These are phyloP conservation scores for Entelurus aequoreus DNA, from an alignment of 2,113 vertebrate species.

Conservation along the genomic window DNA sequence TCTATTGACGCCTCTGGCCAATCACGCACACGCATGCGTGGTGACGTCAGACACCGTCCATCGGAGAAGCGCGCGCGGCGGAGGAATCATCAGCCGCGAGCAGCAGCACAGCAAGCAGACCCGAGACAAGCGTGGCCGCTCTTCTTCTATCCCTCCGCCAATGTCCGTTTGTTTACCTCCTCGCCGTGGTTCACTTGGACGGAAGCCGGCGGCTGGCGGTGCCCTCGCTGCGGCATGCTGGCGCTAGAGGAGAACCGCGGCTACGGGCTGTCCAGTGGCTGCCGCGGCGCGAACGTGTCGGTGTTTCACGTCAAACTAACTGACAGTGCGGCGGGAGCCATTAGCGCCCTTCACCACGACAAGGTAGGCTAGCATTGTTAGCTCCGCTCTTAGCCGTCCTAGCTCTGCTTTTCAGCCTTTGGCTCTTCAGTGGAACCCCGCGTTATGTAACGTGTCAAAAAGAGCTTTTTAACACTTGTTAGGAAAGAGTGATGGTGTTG, in stretches of 20 bases:
- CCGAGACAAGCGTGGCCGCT: no score
- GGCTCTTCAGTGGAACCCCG: no score
- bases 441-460: no score
- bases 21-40: constrained; percentile 31
- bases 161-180: constrained; percentile 19
- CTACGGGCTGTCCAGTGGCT: constrained; percentile 82
- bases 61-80: constrained; percentile 62
- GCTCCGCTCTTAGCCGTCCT: background rate
- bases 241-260: constrained; percentile 78
- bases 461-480: constrained; percentile 1
- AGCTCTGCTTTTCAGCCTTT: no score
- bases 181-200: background rate
- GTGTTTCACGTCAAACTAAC: constrained; percentile 90
- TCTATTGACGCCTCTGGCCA: constrained; percentile 54
- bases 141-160: background rate
- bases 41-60: constrained; percentile 53
- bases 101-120: background rate
- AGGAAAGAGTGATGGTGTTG: constrained; percentile 13
- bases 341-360: constrained; percentile 74
- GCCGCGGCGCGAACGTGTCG: constrained; percentile 73
- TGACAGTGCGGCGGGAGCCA: constrained; percentile 83
- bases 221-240: constrained; percentile 65
- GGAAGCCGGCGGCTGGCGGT: background rate
- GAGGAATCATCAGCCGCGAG: constrained; percentile 13
- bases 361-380: constrained; percentile 66